Evolutionary conservation across 2,888 invertebrate species (phyloP), one percentile per base, ranked within the genome.

Genomic region (Myopa testacea): DNA sequence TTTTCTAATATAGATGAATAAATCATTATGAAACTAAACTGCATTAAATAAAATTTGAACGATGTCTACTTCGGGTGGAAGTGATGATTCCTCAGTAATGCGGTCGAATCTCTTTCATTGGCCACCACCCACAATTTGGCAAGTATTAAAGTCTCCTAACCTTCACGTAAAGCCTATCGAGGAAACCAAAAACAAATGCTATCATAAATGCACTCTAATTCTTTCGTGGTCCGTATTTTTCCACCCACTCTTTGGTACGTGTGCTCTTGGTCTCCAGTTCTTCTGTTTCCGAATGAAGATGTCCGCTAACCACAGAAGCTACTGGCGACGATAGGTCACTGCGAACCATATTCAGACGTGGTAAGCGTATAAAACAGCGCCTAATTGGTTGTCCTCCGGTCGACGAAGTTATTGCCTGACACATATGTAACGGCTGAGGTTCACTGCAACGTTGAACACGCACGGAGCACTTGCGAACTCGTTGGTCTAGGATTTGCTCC

Each of bases 401-500:
- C 45, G 58, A 4, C 19, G 77, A 14, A 4, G 77, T 26, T 0
- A 45, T 26, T 8, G 50, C 55, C 3, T 60, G 14, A 4, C 38
- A 34, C 8, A 71, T 14, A 14, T 67, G 40, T 34, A 65, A 16
- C 12, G 34, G 38, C 7, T 60, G 50, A 5, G 65, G 8, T 16
- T 74, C 69, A 26, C 81, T 86, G 0, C 82, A 45, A 7, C 84
- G 83, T 40, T 83, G 81, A 65, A 87, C 45, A 12, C 85, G 83
- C 0, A 86, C 87, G 6, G 85, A 82, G 80, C 87, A 86, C 58
- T 86, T 84, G 8, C 86, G 83, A 19, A 87, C 71, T 62, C 82
- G 81, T 69, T 80, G 80, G 73, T 82, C 81, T n/a, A 80, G 70
- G 52, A 79, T 74, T 26, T 75, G 74, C 10, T 85, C 80, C 37